Evolutionary conservation across 2,888 invertebrate species (phyloP), one percentile per base, ranked within the genome.

Genomic region (Neocrepidodera transversa): DNA sequence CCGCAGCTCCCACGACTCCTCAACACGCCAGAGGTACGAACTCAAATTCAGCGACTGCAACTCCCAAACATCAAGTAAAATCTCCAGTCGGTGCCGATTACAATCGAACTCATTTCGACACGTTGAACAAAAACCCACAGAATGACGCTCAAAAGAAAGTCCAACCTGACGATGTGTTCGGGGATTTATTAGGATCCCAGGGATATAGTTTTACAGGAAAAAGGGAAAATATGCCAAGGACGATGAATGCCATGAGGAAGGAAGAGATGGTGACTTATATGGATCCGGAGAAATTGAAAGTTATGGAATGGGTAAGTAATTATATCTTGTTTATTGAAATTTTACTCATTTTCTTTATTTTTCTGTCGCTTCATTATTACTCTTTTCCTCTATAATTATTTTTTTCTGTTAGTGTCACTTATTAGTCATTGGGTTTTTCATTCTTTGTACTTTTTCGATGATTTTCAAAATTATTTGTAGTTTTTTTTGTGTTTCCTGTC

Each of bases 201-300:
- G 93, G 93, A 0, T 95, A 95, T 75, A 88, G 89, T 64, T 93
- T 94, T 79, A 81, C 86, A 4, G 87, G 88, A 43, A 90, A 89
- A 71, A 85, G 82, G 62, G 87, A 89, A 62, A 82, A 87, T 35
- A 91, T 90, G 1, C 95, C 95, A 0, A 85, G 87, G 68, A 95
- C 95, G 1, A 94, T 97, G 72, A 96, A 95, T 76, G 93, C 91
- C 64, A 95, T 97, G 95, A 83, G 95, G 18, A 94, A 94, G 75
- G 92, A 89, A 64, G 92, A 93, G 70, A 82, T 93, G 73, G 89
- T 87, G 0, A 90, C 86, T 70, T 92, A 92, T 57, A 94, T 93
- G 90, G 96, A 97, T 81, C 96, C 96, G 0, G 94, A 95, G 66
- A 91, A 91, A 78, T 78, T 96, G 45, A 93, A 89, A 80, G 85